Percentiles rank a stretch among this genome's conserved stretches.
These are phyloP conservation scores for Mus pahari DNA, from an alignment of 2,113 vertebrate species.

Conservation along the genomic window DNA sequence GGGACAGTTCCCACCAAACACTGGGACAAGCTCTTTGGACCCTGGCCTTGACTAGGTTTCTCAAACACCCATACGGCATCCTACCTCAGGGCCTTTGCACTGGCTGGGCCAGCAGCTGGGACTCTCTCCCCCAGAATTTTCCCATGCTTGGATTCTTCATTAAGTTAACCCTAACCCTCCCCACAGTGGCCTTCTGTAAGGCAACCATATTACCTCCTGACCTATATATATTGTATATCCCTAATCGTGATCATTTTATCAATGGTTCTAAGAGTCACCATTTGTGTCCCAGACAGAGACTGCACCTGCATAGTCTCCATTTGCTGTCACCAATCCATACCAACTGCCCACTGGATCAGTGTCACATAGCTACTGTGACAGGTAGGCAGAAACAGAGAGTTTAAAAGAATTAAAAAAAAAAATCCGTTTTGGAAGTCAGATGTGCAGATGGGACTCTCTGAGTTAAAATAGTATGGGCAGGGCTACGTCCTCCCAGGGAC, in stretches of 20 bases:
- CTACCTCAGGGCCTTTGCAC: constrained; percentile 56
- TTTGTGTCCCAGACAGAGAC: background rate
- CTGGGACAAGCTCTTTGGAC: background rate
- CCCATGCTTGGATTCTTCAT: background rate
- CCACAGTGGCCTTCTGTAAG: background rate
- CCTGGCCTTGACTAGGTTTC: background rate
- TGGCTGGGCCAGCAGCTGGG: background rate
- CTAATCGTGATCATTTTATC: background rate
- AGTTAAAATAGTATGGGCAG: background rate
- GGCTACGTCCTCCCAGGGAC: background rate
- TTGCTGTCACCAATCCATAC: accelerated
- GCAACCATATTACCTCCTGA: background rate
- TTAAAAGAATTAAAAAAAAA: background rate
- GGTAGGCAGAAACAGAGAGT: no score
- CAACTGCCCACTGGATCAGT: background rate
- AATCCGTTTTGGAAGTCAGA: background rate
- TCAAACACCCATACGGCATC: accelerated
- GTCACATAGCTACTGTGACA: background rate
- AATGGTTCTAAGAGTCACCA: background rate
- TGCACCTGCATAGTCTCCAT: accelerated
- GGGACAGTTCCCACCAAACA: background rate
- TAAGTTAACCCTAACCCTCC: background rate
- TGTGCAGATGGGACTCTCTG: background rate
- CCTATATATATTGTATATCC: no score
- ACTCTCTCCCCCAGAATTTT: background rate